A percentile compares a stretch with the other conserved stretches of the same genome.
These are phyloP conservation scores for Zelleria hepariella DNA, from an alignment of 2,888 invertebrate species.

Conservation along the genomic window DNA sequence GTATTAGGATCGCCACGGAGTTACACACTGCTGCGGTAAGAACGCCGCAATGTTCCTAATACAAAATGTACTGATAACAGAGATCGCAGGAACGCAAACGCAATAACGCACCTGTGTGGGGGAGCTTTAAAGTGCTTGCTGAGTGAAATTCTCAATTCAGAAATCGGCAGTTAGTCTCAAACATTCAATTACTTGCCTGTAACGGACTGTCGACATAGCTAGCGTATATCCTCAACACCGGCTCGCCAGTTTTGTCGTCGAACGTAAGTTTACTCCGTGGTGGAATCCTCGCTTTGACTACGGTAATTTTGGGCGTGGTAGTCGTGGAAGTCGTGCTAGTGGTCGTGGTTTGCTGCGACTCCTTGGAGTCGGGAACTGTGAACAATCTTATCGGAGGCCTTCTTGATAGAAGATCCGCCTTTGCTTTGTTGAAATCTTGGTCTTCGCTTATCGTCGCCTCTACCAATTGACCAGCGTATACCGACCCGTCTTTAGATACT, in stretches of 20 bases:
- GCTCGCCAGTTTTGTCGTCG: slow-evolving; percentile 59
- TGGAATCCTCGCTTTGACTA: slow-evolving; percentile 55
- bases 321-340: slow-evolving; percentile 19
- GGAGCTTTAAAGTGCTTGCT: too few relatives aligned
- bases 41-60: too few relatives aligned
- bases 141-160: too few relatives aligned
- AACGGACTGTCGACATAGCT: slow-evolving; percentile 49
- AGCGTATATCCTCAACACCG: slow-evolving; percentile 70
- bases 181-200: slow-evolving; percentile 31
- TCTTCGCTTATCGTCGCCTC: slow-evolving; percentile 59
- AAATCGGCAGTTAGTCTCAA: too few relatives aligned
- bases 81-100: too few relatives aligned
- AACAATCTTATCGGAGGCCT: slow-evolving; percentile 46
- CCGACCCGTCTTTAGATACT: slow-evolving; percentile 37
- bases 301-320: slow-evolving; percentile 29
- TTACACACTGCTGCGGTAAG: too few relatives aligned
- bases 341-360: neutral
- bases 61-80: too few relatives aligned
- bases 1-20: too few relatives aligned
- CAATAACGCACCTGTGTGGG: too few relatives aligned
- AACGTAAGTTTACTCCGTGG: slow-evolving; percentile 56
- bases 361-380: slow-evolving; percentile 38
- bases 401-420: slow-evolving; percentile 37
- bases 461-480: slow-evolving; percentile 57
- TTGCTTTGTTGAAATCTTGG: slow-evolving; percentile 51